These are phyloP conservation scores for Caretta caretta DNA, from an alignment of 2,113 vertebrate species.

Conservation along the genomic window DNA sequence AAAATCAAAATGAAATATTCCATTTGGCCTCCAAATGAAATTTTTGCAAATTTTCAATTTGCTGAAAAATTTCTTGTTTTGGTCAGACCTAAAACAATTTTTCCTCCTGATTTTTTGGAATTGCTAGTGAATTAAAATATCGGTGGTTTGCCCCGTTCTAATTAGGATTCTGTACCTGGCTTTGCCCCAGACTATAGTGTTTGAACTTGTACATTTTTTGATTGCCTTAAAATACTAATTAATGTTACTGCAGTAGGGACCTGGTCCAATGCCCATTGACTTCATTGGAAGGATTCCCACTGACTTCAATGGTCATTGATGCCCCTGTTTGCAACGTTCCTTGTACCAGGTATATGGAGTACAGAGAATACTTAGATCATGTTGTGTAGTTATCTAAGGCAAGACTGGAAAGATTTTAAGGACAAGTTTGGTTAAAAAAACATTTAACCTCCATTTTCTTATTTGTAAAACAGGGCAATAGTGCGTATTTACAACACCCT, in stretches of 20 bases:
- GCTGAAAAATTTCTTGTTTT: neutral
- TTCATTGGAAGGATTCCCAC: neutral
- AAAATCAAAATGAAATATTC: neutral
- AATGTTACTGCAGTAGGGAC: neutral
- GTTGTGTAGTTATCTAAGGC: slow-evolving; percentile 15
- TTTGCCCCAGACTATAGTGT: neutral
- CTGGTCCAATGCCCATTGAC: neutral
- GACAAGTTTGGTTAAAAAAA: slow-evolving; percentile 8
- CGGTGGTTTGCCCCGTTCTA: neutral
- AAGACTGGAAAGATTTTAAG: slow-evolving; percentile 36
- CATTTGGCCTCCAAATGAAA: neutral
- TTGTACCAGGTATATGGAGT: neutral
- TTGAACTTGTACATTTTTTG: neutral
- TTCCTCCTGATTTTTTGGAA: neutral
- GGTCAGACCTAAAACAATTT: neutral
- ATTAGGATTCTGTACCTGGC: neutral
- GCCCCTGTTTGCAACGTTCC: neutral
- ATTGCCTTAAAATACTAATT: slow-evolving; percentile 4
- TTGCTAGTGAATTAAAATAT: neutral
- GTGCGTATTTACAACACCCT: neutral
- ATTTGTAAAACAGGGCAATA: slow-evolving; percentile 20
- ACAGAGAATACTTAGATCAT: slow-evolving; percentile 2
- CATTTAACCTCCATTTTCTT: neutral
- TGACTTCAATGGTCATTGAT: slow-evolving; percentile 17
- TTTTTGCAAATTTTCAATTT: neutral